Evolutionary conservation across 2,113 vertebrate genomes (phyloP).

Genomic region (Percina caprodes): DNA sequence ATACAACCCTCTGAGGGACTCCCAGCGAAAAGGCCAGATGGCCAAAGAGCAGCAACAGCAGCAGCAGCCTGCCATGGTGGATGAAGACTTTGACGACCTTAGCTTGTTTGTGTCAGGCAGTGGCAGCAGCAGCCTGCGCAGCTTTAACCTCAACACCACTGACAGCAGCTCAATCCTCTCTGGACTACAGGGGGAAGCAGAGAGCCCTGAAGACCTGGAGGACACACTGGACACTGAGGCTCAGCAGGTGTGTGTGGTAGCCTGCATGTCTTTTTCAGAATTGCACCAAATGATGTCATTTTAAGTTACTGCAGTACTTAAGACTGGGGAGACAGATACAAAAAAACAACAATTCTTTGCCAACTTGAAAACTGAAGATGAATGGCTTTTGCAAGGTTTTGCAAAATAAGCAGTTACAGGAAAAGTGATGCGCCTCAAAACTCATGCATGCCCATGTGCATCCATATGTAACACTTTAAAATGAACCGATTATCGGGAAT

Average conservation of each 20-base stretch:
- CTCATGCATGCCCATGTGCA: background rate
- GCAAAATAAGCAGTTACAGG: background rate
- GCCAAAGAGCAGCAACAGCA: constrained; percentile 64
- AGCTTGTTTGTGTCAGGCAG: constrained; percentile 92
- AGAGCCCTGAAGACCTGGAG: constrained; percentile 70
- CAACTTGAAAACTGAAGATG: background rate
- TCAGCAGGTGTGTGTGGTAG: constrained; percentile 85
- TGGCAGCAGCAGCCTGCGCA: constrained; percentile 81
- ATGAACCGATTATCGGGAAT: background rate
- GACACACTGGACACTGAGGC: constrained; percentile 72
- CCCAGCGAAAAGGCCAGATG: constrained; percentile 69
- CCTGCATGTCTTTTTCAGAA: background rate
- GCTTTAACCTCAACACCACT: constrained; percentile 75
- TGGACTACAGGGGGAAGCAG: constrained; percentile 80
- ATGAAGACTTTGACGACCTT: constrained; percentile 93
- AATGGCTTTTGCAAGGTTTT: background rate
- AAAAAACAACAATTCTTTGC: background rate
- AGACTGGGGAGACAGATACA: fast-evolving
- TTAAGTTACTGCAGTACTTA: background rate
- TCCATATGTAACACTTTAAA: background rate
- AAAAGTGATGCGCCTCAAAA: background rate
- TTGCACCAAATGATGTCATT: background rate
- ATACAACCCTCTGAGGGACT: constrained; percentile 89
- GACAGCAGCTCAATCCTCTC: constrained; percentile 85
- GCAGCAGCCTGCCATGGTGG: constrained; percentile 51